Conservation (phyloP, 2,113 vertebrate species). For the Corythornis cristatus region DNA sequence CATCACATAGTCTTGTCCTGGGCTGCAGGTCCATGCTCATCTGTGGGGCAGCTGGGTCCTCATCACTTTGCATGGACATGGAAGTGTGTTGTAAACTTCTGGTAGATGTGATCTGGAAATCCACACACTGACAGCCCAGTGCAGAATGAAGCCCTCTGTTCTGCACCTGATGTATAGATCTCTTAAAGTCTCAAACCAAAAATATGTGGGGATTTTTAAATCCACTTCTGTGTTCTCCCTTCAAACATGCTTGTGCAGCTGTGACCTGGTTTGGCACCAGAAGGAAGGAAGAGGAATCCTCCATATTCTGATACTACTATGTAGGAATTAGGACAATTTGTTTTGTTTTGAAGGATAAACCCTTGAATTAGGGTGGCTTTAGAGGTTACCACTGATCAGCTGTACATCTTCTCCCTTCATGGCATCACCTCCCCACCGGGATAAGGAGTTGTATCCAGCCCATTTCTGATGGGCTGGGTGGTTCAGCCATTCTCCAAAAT, state of each 20-base stretch:
- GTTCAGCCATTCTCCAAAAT: neutral
- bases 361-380: neutral
- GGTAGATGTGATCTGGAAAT: neutral
- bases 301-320: neutral
- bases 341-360: neutral
- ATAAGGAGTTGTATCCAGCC: neutral
- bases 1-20: neutral
- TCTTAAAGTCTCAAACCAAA: neutral
- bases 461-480: neutral
- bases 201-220: neutral
- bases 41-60: neutral
- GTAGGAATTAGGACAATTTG: neutral
- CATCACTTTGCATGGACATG: rapidly evolving
- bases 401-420: neutral
- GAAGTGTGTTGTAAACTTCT: rapidly evolving
- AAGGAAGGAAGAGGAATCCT: neutral
- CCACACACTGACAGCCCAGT: rapidly evolving
- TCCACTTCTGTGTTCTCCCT: neutral
- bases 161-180: neutral
- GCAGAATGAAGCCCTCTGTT: neutral
- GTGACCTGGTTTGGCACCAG: neutral
- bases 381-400: rapidly evolving
- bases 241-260: neutral
- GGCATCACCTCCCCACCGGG: rapidly evolving
- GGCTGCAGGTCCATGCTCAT: neutral